Evolutionary conservation across 2,113 vertebrate genomes (phyloP), one percentile per base, ranked within the genome.

Genomic region (Megaceryle maxima): DNA sequence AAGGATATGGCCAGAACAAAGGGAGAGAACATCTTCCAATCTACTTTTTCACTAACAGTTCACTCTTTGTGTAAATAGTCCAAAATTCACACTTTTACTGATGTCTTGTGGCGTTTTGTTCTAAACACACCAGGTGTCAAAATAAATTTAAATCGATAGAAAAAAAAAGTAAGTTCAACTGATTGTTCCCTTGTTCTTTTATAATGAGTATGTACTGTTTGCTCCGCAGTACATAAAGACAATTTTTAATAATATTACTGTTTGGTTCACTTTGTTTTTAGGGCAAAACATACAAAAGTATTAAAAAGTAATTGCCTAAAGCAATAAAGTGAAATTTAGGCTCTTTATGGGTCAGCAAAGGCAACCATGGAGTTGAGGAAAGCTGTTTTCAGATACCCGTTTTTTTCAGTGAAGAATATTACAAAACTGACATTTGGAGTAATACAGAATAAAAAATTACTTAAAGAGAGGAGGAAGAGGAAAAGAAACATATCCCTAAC

Each of bases 261-360:
- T 79, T 92, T 76, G 48, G 68, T 60, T 92, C 53, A 64, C 63
- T 95, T 92, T 35, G 63, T 92, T 91, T 90, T 73, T 75, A 92
- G 73, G 18, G 53, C 64, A 84, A 95, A 92, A 83, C 10, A 88
- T 55, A 88, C 14, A 72, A 93, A 93, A 81, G 25, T 43, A 88
- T 87, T 93, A 70, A 63, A 77, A 88, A 87, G 31, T 77, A 91
- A 88, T 72, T 81, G 76, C 68, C 80, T 93, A 60, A 78, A 91
- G 88, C 37, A 88, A 89, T 82, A 69, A 70, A 53, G 7, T 19
- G 67, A 88, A 92, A 83, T 37, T 77, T 57, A 83, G 50, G 28
- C 55, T 70, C 53, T 76, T 90, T 53, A 76, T 72, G 89, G 66
- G 66, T 84, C 60, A 92, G 39, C 13, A 91, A 82, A 95, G 44